Evolutionary conservation across 1,140 invertebrate genomes (phyloP), one percentile per base, ranked within the genome.

Genomic region (Drosophila sulfurigaster): DNA sequence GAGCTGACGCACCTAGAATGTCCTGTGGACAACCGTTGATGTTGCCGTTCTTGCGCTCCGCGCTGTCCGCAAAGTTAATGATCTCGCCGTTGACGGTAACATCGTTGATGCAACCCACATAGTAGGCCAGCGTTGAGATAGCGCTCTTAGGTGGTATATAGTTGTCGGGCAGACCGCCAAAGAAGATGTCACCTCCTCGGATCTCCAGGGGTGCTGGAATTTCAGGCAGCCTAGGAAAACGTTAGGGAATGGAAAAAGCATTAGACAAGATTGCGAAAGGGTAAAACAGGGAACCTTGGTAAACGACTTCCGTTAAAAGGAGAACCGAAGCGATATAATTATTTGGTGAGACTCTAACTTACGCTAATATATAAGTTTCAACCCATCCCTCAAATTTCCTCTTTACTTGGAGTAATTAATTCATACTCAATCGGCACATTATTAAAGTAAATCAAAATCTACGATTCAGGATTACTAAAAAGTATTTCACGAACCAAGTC

Each of bases 71-170:
- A 92, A 98, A 98, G 88, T 98, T 98, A 20, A 98, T 94, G 43
- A 97, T 95, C 54, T 93, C 94, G n/a, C 96, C 96, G 85, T 98
- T 98, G 0, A 98, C 92, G 0, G 96, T 98, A 0, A 96, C 95
- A 91, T 99, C 98, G 16, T 96, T 96, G 51, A 99, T 95, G 87
- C 98, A 99, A 1, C 98, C 98, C 59, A 94, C 93, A 79, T 98
- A 98, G n/a, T 95, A 94, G 65, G 91, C 88, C 5, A 91, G 86
- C 0, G 90, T 93, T 3, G 91, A 92, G 1, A 93, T 67, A 4
- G 80, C 92, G 6, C 87, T 88, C 16, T 82, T 80, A 10, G 81
- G 79, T 2, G 92, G 70, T 10, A 93, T 92, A 56, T 95, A 95
- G 8, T 93, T 93, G 1, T 94, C 92, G 1, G 97, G 96, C 2